phyloP scores from a whole-genome alignment of 2,888 invertebrate species.

The Leptarthrus brevirostris region DNA sequence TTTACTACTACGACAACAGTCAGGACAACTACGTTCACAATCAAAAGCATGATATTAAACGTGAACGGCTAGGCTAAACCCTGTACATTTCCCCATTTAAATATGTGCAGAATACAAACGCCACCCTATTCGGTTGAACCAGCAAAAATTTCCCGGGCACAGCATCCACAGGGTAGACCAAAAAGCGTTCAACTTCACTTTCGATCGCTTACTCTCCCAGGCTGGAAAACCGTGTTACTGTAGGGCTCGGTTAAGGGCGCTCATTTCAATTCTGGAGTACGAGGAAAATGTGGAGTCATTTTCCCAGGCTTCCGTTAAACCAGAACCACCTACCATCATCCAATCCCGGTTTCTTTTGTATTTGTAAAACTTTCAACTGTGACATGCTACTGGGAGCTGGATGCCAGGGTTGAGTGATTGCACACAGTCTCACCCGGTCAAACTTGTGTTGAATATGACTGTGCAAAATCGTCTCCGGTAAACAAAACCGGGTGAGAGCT shows the following conservation, averaged over 20 bases:
- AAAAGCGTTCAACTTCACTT: slow-evolving; percentile 49
- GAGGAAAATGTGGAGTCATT: neutral
- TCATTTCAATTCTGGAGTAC: neutral
- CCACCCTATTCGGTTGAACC: slow-evolving; percentile 16
- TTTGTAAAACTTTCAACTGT: slow-evolving; percentile 27
- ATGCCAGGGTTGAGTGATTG: slow-evolving; percentile 27
- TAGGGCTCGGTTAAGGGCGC: slow-evolving; percentile 31
- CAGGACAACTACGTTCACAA: neutral
- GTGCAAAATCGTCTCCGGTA: slow-evolving; percentile 40
- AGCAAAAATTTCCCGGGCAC: slow-evolving; percentile 49
- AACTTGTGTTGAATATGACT: slow-evolving; percentile 46
- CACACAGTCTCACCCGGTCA: slow-evolving; percentile 27
- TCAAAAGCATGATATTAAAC: too few species aligned
- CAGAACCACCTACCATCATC: slow-evolving; percentile 9
- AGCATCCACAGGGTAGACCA: slow-evolving; percentile 45
- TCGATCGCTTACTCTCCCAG: slow-evolving; percentile 36
- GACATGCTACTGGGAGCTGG: neutral
- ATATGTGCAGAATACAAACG: neutral
- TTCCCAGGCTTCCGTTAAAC: slow-evolving; percentile 41
- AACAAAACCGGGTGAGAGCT: slow-evolving; percentile 41
- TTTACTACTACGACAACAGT: neutral
- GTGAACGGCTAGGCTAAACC: neutral
- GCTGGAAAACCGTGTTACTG: slow-evolving; percentile 37
- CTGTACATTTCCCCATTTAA: slow-evolving; percentile 7
- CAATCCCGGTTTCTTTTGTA: neutral